phyloP scores from a whole-genome alignment of 2,888 invertebrate genomes.

The Apamea epomidion region DNA sequence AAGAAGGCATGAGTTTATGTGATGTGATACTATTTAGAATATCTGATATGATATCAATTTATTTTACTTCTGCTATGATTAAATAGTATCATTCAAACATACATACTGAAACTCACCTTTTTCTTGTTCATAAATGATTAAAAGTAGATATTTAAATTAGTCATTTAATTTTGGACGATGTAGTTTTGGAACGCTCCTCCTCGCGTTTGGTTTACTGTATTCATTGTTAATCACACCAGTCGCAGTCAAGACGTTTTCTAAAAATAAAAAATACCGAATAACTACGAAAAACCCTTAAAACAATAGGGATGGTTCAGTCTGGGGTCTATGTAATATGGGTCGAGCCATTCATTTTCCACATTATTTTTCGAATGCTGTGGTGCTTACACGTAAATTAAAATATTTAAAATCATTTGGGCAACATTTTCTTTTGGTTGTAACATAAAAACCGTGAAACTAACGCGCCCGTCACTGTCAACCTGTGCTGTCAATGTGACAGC shows the following conservation, averaged over 20 bases:
- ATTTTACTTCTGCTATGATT: not conserved
- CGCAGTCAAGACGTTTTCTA: not conserved
- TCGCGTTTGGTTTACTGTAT: not conserved
- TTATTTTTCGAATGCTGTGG: not conserved
- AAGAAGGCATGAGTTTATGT: no score
- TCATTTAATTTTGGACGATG: not conserved
- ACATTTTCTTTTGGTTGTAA: not conserved
- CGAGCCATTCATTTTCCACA: not conserved
- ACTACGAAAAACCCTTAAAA: not conserved
- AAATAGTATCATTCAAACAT: not conserved
- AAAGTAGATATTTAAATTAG: no score
- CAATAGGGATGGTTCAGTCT: not conserved
- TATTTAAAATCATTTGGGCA: not conserved
- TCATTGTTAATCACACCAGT: not conserved
- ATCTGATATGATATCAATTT: not conserved
- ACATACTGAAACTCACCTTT: not conserved
- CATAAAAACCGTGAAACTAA: not conserved
- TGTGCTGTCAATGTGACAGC: constrained; percentile 48
- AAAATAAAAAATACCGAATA: not conserved
- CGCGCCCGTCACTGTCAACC: constrained; percentile 17
- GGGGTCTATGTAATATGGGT: not conserved
- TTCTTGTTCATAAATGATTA: not conserved
- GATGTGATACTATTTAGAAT: no score
- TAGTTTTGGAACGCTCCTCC: constrained; percentile 11
- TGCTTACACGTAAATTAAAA: not conserved